Conservation (phyloP, 2,113 vertebrate species). For the Buteo buteo region DNA sequence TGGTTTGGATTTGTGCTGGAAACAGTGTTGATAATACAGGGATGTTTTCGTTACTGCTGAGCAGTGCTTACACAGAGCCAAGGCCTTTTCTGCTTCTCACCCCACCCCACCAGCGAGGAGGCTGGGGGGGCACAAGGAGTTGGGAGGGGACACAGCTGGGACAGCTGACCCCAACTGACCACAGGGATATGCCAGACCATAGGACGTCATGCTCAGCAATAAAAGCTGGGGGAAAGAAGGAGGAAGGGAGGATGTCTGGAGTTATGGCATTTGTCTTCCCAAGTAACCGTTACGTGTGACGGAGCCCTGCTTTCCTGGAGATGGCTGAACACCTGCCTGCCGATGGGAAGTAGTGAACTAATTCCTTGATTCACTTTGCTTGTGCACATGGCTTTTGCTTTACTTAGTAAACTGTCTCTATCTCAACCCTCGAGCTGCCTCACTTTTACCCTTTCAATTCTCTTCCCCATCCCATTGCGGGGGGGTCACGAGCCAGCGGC, state of each 20-base stretch:
- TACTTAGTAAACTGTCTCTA: background rate
- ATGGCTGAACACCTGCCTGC: background rate
- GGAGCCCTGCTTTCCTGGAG: background rate
- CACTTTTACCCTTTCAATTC: background rate
- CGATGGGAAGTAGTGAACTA: fast-evolving
- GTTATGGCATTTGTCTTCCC: background rate
- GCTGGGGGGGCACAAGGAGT: background rate
- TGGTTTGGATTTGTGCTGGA: background rate
- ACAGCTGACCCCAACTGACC: background rate
- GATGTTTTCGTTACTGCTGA: background rate
- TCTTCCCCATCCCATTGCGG: background rate
- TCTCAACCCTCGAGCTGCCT: background rate
- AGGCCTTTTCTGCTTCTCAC: background rate
- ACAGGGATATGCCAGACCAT: background rate
- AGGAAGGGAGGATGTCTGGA: fast-evolving
- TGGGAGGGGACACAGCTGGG: background rate
- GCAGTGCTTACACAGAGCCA: background rate
- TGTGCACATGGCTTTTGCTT: background rate
- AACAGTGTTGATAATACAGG: background rate
- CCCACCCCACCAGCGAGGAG: background rate
- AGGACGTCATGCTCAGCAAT: fast-evolving
- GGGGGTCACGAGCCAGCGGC: fast-evolving
- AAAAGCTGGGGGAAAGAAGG: background rate
- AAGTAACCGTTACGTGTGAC: fast-evolving
- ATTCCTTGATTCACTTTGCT: background rate